phyloP scores from a whole-genome alignment of 92 coral and sea anemone species.

The Pocillopora grandis region DNA sequence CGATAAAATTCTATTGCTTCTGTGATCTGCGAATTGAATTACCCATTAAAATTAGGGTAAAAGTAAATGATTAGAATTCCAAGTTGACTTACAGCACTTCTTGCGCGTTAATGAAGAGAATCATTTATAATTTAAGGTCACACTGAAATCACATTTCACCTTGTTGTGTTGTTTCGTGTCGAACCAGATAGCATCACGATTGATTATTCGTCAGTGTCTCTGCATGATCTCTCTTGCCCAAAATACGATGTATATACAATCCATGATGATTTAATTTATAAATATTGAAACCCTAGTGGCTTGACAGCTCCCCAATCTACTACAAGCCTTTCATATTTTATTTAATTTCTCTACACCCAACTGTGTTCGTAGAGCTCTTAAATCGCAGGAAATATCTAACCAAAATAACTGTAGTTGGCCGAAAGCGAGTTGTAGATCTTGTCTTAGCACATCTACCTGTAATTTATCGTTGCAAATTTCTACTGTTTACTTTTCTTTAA shows the following conservation, averaged over 20 bases:
- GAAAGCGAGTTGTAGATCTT: neutral
- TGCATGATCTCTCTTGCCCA: neutral
- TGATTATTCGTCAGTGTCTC: neutral
- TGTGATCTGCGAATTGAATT: conserved; percentile 27
- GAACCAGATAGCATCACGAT: neutral
- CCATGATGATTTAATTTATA: conserved; percentile 16
- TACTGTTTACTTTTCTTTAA: conserved; percentile 29
- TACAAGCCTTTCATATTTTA: neutral
- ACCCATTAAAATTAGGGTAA: neutral
- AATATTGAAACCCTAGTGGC: conserved; percentile 24
- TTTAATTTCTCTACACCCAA: conserved; percentile 11
- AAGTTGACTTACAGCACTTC: conserved; percentile 3
- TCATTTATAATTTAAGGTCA: conserved; percentile 32
- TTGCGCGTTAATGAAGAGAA: conserved; percentile 22
- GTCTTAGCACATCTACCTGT: neutral
- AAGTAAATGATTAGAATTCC: conserved; percentile 25
- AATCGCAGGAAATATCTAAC: neutral
- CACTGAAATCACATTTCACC: conserved; percentile 12
- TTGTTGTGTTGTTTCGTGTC: neutral
- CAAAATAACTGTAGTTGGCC: conserved; percentile 5
- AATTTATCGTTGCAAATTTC: conserved; percentile 12
- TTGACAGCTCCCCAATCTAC: conserved; percentile 5
- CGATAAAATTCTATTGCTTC: conserved; percentile 19
- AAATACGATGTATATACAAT: neutral
- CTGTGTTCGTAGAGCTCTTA: neutral